phyloP scores from a whole-genome alignment of 2,888 invertebrate species.

The Lacanobia wlatinum region DNA sequence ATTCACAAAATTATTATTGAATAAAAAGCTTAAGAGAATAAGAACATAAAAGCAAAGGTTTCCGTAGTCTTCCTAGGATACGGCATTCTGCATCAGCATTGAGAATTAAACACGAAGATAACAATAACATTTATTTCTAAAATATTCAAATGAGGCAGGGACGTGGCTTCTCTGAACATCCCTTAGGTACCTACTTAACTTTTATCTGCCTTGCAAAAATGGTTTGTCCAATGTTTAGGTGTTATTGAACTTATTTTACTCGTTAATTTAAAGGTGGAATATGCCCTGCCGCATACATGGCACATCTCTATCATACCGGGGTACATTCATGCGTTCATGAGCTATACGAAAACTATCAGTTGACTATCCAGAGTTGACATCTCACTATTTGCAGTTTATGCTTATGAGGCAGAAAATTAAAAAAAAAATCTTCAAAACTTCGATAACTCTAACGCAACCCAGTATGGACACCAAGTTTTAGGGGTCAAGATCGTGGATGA shows the following conservation, averaged over 20 bases:
- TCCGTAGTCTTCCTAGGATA: conserved; percentile 36
- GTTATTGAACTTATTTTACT: conserved; percentile 14
- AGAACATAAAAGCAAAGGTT: conserved; percentile 62
- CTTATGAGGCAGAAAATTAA: no score
- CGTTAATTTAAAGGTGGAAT: neutral
- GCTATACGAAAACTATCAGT: no score
- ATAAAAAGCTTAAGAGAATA: conserved; percentile 34
- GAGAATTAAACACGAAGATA: conserved; percentile 65
- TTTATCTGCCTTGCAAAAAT: conserved; percentile 63
- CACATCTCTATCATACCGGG: neutral
- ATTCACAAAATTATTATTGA: conserved; percentile 2
- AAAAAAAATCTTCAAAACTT: no score
- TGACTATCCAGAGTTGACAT: no score
- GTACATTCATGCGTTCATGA: no score
- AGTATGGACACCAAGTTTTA: no score
- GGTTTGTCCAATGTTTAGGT: conserved; percentile 31
- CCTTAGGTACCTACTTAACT: conserved; percentile 54
- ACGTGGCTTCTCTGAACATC: conserved; percentile 45
- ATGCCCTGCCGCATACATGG: neutral
- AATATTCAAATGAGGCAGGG: conserved; percentile 66
- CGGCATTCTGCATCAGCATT: conserved; percentile 41
- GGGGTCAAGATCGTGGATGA: no score
- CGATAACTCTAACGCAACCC: no score
- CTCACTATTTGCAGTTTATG: no score
- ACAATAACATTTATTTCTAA: conserved; percentile 70